These are phyloP conservation scores for Radopholus similis DNA, from an alignment of 1,140 invertebrate species.

Conservation along the genomic window DNA sequence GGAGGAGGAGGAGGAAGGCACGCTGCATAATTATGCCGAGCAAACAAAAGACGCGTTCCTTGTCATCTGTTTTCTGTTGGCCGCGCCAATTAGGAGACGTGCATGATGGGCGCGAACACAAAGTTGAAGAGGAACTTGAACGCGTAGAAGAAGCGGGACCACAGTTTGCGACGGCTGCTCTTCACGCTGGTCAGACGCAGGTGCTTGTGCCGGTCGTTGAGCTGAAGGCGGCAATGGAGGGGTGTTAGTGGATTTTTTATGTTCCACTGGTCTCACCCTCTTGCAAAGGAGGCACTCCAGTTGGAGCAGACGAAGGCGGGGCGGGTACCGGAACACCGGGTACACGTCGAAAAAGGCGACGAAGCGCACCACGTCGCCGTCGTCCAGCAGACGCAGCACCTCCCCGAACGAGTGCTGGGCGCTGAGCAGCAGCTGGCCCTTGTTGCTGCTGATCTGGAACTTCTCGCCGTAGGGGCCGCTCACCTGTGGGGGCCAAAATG, in stretches of 20 bases:
- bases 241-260: conserved; percentile 4
- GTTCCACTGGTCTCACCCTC: conserved; percentile 23
- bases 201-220: conserved; percentile 34
- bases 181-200: conserved; percentile 46
- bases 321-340: conserved; percentile 50
- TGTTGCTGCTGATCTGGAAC: conserved; percentile 36
- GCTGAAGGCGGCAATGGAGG: conserved; percentile 19
- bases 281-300: conserved; percentile 52
- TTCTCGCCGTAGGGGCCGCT: conserved; percentile 51
- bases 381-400: conserved; percentile 43
- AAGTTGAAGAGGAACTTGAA: conserved; percentile 57
- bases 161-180: conserved; percentile 31
- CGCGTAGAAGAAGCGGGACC: conserved; percentile 46
- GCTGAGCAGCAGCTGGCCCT: conserved; percentile 49
- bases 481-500: conserved; percentile 28
- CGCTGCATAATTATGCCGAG: no score
- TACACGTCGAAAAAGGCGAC: conserved; percentile 54
- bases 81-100: conserved; percentile 23
- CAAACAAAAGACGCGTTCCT: no score
- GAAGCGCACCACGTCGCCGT: conserved; percentile 53
- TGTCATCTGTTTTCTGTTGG: no score
- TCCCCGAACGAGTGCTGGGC: conserved; percentile 45
- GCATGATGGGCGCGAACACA: conserved; percentile 43
- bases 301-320: conserved; percentile 47
- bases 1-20: no score